phyloP scores from a whole-genome alignment of 2,113 vertebrate species.

The Oncorhynchus mykiss region DNA sequence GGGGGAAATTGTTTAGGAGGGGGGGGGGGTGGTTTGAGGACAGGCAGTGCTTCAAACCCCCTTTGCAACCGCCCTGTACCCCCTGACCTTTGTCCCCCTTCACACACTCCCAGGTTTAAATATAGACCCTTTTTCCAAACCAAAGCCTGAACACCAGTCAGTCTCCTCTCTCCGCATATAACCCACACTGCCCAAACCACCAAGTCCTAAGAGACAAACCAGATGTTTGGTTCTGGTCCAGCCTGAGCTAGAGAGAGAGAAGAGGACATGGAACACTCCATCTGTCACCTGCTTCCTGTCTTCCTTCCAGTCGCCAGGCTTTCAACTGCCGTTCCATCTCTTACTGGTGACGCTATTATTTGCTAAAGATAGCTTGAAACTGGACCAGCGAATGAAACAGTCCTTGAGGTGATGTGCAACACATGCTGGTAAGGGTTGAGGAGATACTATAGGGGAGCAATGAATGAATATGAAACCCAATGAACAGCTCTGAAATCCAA shows the following conservation, averaged over 20 bases:
- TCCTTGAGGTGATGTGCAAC: no score
- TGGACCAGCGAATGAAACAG: no score
- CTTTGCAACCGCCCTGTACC: neutral
- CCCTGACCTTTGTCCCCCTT: neutral
- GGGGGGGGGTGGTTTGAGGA: neutral
- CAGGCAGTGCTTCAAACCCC: neutral
- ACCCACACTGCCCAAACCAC: neutral
- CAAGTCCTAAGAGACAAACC: neutral
- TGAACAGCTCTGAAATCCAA: no score
- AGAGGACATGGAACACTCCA: neutral
- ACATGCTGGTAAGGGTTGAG: no score
- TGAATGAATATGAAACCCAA: no score
- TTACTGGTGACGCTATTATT: no score
- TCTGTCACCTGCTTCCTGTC: no score
- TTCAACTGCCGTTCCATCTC: no score
- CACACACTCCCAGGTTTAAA: neutral
- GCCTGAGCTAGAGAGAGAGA: neutral
- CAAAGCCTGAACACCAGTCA: neutral
- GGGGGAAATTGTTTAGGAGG: neutral
- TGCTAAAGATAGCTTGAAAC: no score
- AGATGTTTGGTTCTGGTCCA: neutral
- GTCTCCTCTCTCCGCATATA: neutral
- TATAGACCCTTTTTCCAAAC: neutral
- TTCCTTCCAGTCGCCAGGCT: no score
- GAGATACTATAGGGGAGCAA: no score